Percentiles rank a stretch among this genome's conserved stretches.
Conservation (phyloP, 2,797 vertebrate genomes). For the Pterois miles region DNA sequence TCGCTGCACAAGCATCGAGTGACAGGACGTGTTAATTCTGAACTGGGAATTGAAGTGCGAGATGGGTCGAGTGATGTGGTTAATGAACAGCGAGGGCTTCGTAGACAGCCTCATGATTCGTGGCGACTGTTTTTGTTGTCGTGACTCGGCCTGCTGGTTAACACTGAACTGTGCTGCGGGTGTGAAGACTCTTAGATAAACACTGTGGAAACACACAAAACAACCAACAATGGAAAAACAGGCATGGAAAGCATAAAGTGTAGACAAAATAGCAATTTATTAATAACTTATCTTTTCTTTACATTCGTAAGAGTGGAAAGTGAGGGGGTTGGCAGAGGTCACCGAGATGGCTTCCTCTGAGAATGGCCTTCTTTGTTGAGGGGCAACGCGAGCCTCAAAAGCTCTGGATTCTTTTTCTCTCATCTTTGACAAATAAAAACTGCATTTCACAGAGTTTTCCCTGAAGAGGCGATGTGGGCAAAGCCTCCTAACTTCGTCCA, state of each 20-base stretch:
- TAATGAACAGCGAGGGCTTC: slow-evolving; percentile 37
- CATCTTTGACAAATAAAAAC: slow-evolving; percentile 64
- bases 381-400: slow-evolving; percentile 30
- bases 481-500: slow-evolving; percentile 79
- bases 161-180: slow-evolving; percentile 8
- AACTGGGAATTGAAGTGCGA: slow-evolving; percentile 32
- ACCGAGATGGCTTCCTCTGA: slow-evolving; percentile 51
- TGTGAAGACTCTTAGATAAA: slow-evolving; percentile 56
- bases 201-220: slow-evolving; percentile 33
- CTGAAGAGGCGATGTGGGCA: slow-evolving; percentile 89
- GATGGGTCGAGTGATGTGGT: slow-evolving; percentile 28
- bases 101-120: slow-evolving; percentile 46
- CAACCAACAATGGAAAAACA: slow-evolving; percentile 41
- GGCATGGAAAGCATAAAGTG: slow-evolving; percentile 66
- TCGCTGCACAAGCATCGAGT: slow-evolving; percentile 32
- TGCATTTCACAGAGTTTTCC: slow-evolving; percentile 89
- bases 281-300: slow-evolving; percentile 99
- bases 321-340: slow-evolving; percentile 55
- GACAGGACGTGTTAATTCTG: slow-evolving; percentile 29
- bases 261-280: slow-evolving; percentile 99
- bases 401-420: slow-evolving; percentile 52
- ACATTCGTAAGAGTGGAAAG: slow-evolving; percentile 92
- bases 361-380: slow-evolving; percentile 56
- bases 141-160: slow-evolving; percentile 60
- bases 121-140: slow-evolving; percentile 30